phyloP scores from a whole-genome alignment of 2,797 vertebrate species.

The Falco biarmicus region DNA sequence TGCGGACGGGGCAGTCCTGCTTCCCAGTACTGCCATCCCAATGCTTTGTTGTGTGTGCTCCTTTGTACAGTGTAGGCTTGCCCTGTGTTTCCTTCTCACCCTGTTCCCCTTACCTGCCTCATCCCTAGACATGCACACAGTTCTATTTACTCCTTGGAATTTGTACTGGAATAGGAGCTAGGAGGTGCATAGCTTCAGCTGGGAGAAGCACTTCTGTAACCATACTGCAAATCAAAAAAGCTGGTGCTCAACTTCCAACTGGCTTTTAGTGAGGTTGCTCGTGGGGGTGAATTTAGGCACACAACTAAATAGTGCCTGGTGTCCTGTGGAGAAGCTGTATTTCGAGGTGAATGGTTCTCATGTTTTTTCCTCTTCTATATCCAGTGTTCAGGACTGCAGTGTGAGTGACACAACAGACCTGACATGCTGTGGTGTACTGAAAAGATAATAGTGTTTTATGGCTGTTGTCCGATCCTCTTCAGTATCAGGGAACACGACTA shows the following conservation, averaged over 20 bases:
- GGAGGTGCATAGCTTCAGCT: background rate
- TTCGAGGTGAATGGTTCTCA: background rate
- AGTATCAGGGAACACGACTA: background rate
- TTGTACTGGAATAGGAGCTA: background rate
- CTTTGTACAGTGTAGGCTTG: background rate
- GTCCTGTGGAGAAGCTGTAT: background rate
- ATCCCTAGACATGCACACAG: background rate
- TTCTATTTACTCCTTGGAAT: background rate
- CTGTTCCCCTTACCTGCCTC: background rate
- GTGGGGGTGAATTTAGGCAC: background rate
- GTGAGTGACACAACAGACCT: background rate
- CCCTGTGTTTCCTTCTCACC: background rate
- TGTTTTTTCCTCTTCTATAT: background rate
- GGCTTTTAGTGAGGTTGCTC: background rate
- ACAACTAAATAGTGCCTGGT: background rate
- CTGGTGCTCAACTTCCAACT: background rate
- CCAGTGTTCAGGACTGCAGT: background rate
- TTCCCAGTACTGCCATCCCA: background rate
- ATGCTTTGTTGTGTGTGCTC: background rate
- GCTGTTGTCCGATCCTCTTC: background rate
- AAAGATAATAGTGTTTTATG: background rate
- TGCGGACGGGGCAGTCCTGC: background rate
- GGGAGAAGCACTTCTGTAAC: background rate
- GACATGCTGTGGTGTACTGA: background rate
- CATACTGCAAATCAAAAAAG: background rate